These are phyloP conservation scores for Dryadula phaetusa DNA, from an alignment of 2,888 invertebrate species.

Conservation along the genomic window DNA sequence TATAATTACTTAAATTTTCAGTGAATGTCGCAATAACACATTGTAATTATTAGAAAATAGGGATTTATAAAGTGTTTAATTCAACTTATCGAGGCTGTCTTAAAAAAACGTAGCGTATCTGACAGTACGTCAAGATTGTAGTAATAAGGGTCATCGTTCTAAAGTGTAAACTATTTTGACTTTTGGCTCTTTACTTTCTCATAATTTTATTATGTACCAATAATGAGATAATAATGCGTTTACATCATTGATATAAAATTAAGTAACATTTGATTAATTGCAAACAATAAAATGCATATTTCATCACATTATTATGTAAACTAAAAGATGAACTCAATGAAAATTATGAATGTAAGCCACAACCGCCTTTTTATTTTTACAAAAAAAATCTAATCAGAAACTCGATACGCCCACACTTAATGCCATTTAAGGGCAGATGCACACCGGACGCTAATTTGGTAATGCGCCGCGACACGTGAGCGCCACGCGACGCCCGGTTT, in stretches of 20 bases:
- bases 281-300: not conserved
- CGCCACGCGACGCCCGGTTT: conserved; percentile 70
- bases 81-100: no score
- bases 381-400: conserved; percentile 55
- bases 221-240: no score
- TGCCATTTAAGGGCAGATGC: conserved; percentile 69
- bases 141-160: no score
- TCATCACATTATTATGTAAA: not conserved
- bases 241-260: no score
- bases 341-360: conserved; percentile 5
- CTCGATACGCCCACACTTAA: conserved; percentile 58
- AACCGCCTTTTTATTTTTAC: not conserved
- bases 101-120: no score
- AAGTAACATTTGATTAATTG: not conserved
- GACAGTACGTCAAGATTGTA: no score
- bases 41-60: no score
- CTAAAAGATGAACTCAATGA: not conserved
- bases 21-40: not conserved
- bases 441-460: conserved; percentile 78
- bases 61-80: no score
- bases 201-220: no score
- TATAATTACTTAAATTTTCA: not conserved
- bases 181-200: no score
- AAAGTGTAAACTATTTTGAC: no score
- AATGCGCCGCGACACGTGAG: conserved; percentile 74